Evolutionary conservation across 2,888 invertebrate genomes (phyloP).

Genomic region (Sinelater perroti): DNA sequence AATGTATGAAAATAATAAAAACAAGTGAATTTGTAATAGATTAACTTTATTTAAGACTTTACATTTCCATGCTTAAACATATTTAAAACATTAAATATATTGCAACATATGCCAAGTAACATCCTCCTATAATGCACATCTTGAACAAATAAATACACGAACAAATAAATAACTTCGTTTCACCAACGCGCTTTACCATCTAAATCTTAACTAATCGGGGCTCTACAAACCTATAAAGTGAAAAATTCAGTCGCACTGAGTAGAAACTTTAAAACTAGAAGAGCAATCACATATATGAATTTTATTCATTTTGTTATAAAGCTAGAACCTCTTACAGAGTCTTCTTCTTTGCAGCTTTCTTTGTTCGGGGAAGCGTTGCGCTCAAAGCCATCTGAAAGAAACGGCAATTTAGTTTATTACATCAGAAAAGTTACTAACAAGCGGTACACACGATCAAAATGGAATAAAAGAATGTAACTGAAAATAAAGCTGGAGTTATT

Average conservation of each 20-base stretch:
- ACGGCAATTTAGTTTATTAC: slow-evolving; percentile 55
- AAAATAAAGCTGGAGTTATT: too few relatives aligned
- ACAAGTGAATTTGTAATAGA: too few relatives aligned
- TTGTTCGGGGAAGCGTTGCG: slow-evolving; percentile 78
- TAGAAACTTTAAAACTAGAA: slow-evolving; percentile 7
- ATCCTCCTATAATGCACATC: background rate
- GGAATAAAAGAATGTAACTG: too few relatives aligned
- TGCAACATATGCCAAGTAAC: slow-evolving; percentile 17
- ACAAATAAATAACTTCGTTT: background rate
- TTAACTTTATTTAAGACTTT: slow-evolving; percentile 10
- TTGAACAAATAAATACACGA: slow-evolving; percentile 1
- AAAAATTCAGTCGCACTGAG: slow-evolving; percentile 7
- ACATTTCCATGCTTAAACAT: slow-evolving; percentile 6
- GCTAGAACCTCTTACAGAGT: slow-evolving; percentile 46
- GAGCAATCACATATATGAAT: slow-evolving; percentile 7
- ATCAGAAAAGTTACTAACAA: too few relatives aligned
- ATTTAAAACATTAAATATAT: slow-evolving; percentile 11
- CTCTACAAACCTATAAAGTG: background rate
- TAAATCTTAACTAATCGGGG: background rate
- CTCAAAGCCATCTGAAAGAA: slow-evolving; percentile 73
- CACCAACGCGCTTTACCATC: background rate
- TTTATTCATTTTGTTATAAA: background rate
- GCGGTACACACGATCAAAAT: too few relatives aligned
- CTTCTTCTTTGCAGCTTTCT: slow-evolving; percentile 79
- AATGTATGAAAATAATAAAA: too few relatives aligned